A percentile compares a stretch with the other conserved stretches of the same genome.
Conservation (phyloP, 2,888 invertebrate species). For the Agelastica alni region DNA sequence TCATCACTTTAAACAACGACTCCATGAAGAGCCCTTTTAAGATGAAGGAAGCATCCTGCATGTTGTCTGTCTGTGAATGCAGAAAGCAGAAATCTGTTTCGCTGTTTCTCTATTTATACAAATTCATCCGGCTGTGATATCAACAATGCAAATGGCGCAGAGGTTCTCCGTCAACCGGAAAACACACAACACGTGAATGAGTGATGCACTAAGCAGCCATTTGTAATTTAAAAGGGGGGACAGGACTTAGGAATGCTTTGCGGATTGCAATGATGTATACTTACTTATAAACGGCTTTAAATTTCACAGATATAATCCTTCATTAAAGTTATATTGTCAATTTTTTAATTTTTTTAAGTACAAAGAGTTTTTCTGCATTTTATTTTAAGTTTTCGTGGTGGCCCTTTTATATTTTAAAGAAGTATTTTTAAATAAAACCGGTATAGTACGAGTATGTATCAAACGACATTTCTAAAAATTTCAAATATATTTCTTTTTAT, state of each 20-base stretch:
- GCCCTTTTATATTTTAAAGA: too few relatives aligned
- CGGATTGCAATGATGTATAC: not conserved
- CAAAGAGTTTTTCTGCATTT: too few relatives aligned
- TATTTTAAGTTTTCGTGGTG: too few relatives aligned
- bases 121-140: slow-evolving; percentile 21
- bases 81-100: slow-evolving; percentile 10
- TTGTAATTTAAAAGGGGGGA: slow-evolving; percentile 15
- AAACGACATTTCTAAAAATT: too few relatives aligned
- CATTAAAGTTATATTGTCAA: too few relatives aligned
- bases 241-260: slow-evolving; percentile 9
- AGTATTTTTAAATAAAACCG: too few relatives aligned
- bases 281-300: too few relatives aligned
- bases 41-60: slow-evolving; percentile 13
- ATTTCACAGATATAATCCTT: too few relatives aligned
- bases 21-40: slow-evolving; percentile 5
- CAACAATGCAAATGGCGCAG: slow-evolving; percentile 24
- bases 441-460: too few relatives aligned
- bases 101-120: slow-evolving; percentile 19
- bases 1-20: slow-evolving; percentile 6
- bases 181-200: slow-evolving; percentile 23
- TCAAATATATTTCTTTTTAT: too few relatives aligned
- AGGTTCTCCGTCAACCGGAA: slow-evolving; percentile 21
- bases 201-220: slow-evolving; percentile 23
- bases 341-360: too few relatives aligned
- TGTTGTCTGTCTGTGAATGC: slow-evolving; percentile 15